A percentile compares a stretch with the other conserved stretches of the same genome.
These are phyloP conservation scores for Silurus aristotelis DNA, from an alignment of 2,797 vertebrate genomes.

Conservation along the genomic window DNA sequence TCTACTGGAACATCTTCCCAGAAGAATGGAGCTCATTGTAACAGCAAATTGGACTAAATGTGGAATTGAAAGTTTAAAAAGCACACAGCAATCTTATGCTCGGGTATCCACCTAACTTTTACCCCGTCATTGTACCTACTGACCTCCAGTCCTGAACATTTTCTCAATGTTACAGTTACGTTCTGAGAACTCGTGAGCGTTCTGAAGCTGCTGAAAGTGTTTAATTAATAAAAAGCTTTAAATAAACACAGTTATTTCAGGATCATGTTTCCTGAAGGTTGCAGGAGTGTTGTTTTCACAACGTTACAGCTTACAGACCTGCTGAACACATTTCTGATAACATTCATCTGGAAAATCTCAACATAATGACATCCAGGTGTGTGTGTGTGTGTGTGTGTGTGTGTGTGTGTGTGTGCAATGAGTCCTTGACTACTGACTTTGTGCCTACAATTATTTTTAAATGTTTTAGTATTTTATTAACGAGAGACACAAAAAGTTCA, in stretches of 20 bases:
- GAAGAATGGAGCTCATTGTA: too few relatives aligned
- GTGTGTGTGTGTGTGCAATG: slow-evolving; percentile 4
- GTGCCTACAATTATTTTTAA: not conserved
- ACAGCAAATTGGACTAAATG: too few relatives aligned
- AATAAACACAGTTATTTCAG: not conserved
- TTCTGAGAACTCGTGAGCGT: not conserved
- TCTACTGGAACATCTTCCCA: too few relatives aligned
- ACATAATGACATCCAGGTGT: slow-evolving; percentile 18
- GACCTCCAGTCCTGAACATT: not conserved
- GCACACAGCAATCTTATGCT: too few relatives aligned
- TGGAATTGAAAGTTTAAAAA: too few relatives aligned
- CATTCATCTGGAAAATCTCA: slow-evolving; percentile 2
- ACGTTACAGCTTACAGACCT: not conserved
- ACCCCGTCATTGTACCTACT: not conserved
- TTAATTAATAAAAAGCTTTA: not conserved
- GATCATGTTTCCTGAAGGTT: not conserved
- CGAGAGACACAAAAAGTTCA: not conserved
- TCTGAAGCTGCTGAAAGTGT: not conserved
- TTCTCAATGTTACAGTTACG: not conserved
- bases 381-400: slow-evolving; percentile 10
- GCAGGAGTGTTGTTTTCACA: not conserved
- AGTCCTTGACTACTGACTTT: not conserved
- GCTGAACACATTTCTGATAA: slow-evolving; percentile 3
- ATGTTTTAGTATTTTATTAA: not conserved
- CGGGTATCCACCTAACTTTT: too few relatives aligned